A percentile compares a stretch with the other conserved stretches of the same genome.
Evolutionary conservation across 1,140 invertebrate genomes (phyloP).

Genomic region (Drosophila pallidifrons): DNA sequence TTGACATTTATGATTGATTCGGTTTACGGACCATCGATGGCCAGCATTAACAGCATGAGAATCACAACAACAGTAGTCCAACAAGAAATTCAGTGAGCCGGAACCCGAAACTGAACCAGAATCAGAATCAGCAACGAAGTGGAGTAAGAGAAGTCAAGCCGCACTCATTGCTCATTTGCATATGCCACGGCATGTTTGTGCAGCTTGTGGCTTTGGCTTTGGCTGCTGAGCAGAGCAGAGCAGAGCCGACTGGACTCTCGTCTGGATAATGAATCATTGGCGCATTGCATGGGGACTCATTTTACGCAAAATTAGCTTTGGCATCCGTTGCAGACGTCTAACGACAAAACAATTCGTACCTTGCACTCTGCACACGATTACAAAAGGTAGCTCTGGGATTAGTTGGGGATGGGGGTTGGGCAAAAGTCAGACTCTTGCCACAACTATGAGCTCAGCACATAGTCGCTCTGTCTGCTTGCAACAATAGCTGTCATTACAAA

Average conservation of each 20-base stretch:
- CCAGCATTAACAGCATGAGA: background rate
- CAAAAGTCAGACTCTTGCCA: background rate
- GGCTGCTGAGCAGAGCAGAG: background rate
- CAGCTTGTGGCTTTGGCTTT: constrained; percentile 25
- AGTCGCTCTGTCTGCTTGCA: constrained; percentile 17
- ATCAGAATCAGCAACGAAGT: constrained; percentile 4
- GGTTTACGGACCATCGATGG: constrained; percentile 42
- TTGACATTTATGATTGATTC: constrained; percentile 80
- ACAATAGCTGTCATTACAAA: constrained; percentile 61
- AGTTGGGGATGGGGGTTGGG: background rate
- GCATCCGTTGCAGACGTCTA: constrained; percentile 73
- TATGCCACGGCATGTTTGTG: constrained; percentile 40
- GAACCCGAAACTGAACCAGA: background rate
- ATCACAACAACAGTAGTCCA: constrained; percentile 1
- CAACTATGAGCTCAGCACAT: constrained; percentile 45
- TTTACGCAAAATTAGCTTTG: constrained; percentile 78
- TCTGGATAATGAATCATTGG: constrained; percentile 72
- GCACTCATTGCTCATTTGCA: constrained; percentile 65
- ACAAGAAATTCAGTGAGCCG: constrained; percentile 7
- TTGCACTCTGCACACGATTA: constrained; percentile 41
- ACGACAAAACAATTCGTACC: constrained; percentile 63
- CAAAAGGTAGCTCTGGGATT: constrained; percentile 22
- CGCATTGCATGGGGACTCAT: constrained; percentile 63
- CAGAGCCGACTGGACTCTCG: background rate
- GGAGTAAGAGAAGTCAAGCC: background rate